Evolutionary conservation across 2,888 invertebrate genomes (phyloP).

Genomic region (Fragum fragum): DNA sequence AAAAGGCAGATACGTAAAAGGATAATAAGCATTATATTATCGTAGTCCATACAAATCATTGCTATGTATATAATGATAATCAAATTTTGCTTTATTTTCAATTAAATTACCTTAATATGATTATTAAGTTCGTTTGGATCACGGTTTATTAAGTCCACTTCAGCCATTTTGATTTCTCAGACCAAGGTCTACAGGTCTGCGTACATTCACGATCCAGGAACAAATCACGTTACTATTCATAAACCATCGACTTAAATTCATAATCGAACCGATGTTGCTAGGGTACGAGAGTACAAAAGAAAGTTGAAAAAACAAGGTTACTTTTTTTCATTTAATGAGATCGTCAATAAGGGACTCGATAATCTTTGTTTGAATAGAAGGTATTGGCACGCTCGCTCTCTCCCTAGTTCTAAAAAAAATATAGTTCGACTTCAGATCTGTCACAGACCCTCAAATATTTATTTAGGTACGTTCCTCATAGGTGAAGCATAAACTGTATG

Average conservation of each 20-base stretch:
- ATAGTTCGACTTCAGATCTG: not conserved
- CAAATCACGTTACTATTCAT: not conserved
- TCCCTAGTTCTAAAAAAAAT: not conserved
- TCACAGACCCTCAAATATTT: no score
- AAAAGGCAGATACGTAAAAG: no score
- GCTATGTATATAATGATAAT: no score
- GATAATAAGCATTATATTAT: no score
- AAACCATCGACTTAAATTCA: not conserved
- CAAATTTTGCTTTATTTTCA: no score
- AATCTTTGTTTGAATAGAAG: not conserved
- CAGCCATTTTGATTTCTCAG: constrained; percentile 19
- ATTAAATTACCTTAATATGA: constrained; percentile 52
- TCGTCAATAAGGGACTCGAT: constrained; percentile 4
- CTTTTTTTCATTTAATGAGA: constrained; percentile 6
- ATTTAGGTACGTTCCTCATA: no score
- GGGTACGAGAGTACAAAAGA: constrained; percentile 16
- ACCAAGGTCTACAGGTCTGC: not conserved
- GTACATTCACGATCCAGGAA: no score
- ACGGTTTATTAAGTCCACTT: constrained; percentile 44
- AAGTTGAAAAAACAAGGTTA: constrained; percentile 3
- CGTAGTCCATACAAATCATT: no score
- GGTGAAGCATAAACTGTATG: no score
- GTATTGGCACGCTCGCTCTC: not conserved
- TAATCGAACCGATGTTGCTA: constrained; percentile 22
- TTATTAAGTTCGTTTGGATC: constrained; percentile 60